Evolutionary conservation across 2,113 vertebrate genomes (phyloP).

Genomic region (Setophaga coronata): DNA sequence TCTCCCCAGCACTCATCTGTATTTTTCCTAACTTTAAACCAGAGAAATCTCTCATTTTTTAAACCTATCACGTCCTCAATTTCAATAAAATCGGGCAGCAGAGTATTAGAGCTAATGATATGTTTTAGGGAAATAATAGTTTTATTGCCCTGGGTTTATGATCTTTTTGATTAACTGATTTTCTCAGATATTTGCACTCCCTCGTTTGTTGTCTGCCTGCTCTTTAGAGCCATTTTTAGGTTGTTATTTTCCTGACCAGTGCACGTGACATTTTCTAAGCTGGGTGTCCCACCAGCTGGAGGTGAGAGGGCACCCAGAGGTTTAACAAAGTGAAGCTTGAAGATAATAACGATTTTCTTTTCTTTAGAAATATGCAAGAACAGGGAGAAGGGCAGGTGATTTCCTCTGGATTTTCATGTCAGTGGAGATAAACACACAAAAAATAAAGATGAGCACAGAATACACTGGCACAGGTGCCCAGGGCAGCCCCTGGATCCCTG

Average conservation of each 20-base stretch:
- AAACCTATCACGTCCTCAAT: neutral
- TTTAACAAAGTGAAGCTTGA: neutral
- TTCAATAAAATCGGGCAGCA: neutral
- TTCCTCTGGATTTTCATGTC: neutral
- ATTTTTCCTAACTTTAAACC: neutral
- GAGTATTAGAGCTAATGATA: neutral
- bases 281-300: neutral
- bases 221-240: neutral
- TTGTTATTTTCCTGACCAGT: neutral
- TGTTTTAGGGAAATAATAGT: neutral
- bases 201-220: neutral
- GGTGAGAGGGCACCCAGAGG: neutral
- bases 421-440: neutral
- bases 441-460: neutral
- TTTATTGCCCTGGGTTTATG: neutral
- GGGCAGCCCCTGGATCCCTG: neutral
- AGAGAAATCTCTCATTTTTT: neutral
- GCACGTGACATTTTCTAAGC: neutral
- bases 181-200: neutral
- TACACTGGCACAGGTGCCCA: neutral
- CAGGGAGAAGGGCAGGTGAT: neutral
- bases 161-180: neutral
- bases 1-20: fast-evolving
- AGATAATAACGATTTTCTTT: neutral
- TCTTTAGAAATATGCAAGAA: neutral